A percentile compares a stretch with the other conserved stretches of the same genome.
Evolutionary conservation across 2,113 vertebrate species (phyloP).

Genomic region (Bujurquina vittata): DNA sequence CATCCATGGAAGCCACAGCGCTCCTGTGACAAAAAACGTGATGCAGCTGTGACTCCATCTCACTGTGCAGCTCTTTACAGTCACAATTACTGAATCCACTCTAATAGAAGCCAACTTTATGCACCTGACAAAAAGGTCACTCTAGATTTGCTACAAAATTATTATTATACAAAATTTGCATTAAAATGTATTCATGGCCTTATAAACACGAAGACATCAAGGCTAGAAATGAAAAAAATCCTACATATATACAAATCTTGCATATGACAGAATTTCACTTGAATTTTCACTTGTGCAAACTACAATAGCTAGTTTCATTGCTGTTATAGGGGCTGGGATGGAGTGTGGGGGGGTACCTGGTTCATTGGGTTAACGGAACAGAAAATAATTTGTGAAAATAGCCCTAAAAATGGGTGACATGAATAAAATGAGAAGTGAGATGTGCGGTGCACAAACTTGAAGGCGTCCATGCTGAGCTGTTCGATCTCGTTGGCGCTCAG

Average conservation of each 20-base stretch:
- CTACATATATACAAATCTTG: too few relatives aligned
- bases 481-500: slow-evolving; percentile 56
- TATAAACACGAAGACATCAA: not conserved
- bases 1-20: slow-evolving; percentile 61
- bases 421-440: not conserved
- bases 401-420: not conserved
- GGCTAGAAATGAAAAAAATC: not conserved
- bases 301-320: not conserved
- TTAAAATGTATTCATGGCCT: not conserved
- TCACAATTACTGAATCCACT: not conserved
- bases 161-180: not conserved
- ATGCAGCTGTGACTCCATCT: not conserved
- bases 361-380: not conserved
- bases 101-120: not conserved
- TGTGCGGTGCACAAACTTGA: slow-evolving; percentile 66
- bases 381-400: not conserved
- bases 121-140: not conserved
- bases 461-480: slow-evolving; percentile 53
- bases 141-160: not conserved
- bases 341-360: not conserved
- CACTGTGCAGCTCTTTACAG: not conserved
- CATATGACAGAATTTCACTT: not conserved
- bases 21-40: slow-evolving; percentile 61
- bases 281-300: not conserved
- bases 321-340: not conserved